phyloP scores from a whole-genome alignment of 2,797 vertebrate species.

The Yasuhikotakia modesta region DNA sequence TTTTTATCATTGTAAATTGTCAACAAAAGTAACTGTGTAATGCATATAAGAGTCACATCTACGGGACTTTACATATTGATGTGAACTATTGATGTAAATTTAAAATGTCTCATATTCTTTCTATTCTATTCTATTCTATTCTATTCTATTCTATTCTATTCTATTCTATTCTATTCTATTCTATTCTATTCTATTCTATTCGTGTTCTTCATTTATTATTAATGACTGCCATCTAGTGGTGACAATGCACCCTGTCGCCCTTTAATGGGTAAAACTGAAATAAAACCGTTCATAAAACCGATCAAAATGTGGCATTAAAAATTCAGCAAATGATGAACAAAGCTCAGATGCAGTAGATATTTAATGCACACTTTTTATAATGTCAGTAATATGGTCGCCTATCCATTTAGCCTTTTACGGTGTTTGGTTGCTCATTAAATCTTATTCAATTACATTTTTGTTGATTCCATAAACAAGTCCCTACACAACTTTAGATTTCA shows the following conservation, averaged over 20 bases:
- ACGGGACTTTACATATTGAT: too few species aligned
- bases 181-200: conserved; percentile 8
- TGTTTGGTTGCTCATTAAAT: neutral
- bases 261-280: neutral
- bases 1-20: too few species aligned
- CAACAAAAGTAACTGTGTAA: too few species aligned
- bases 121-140: too few species aligned
- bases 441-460: neutral
- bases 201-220: neutral
- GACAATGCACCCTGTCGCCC: neutral
- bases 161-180: conserved; percentile 28
- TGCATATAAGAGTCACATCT: too few species aligned
- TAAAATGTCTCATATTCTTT: too few species aligned
- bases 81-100: too few species aligned
- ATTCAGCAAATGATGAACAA: too few species aligned
- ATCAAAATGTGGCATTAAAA: too few species aligned
- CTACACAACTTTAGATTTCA: neutral
- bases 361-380: neutral
- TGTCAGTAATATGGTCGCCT: neutral
- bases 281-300: too few species aligned
- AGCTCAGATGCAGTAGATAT: neutral
- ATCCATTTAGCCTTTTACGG: too few species aligned
- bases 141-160: neutral
- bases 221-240: conserved; percentile 37
- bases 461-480: neutral